Percentiles rank a stretch among this genome's conserved stretches.
These are phyloP conservation scores for Formica exsecta DNA, from an alignment of 1,140 invertebrate species.

Conservation along the genomic window DNA sequence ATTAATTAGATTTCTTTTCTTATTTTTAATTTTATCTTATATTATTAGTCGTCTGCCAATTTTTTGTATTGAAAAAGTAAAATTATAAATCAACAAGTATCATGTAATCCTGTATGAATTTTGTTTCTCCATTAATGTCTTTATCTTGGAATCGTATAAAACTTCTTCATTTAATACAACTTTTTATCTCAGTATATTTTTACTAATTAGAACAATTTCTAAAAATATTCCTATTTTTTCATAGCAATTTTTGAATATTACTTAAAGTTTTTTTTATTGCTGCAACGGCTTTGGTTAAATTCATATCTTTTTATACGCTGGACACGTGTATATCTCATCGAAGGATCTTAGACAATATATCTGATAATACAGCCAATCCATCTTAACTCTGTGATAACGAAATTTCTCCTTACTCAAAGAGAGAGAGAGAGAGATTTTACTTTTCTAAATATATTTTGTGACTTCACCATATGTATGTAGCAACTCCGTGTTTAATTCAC, in stretches of 20 bases:
- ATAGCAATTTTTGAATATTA: background rate
- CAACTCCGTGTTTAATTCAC: background rate
- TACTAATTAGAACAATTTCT: background rate
- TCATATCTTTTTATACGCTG: background rate
- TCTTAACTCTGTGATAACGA: background rate
- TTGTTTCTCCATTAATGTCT: background rate
- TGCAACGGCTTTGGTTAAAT: background rate
- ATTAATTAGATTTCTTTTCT: too few species aligned
- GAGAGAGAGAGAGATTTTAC: too few species aligned
- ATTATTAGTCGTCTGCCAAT: background rate
- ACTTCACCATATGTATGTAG: background rate
- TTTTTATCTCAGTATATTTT: too few species aligned
- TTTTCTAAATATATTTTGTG: slow-evolving; percentile 17
- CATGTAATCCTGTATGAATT: background rate
- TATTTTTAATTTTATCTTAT: background rate
- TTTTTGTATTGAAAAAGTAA: background rate
- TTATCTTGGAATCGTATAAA: background rate
- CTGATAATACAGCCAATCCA: background rate
- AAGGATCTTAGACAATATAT: background rate
- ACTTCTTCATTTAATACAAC: too few species aligned
- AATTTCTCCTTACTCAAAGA: background rate
- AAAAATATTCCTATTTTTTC: background rate
- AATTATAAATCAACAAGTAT: background rate
- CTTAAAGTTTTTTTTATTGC: background rate
- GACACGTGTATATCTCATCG: background rate